A percentile compares a stretch with the other conserved stretches of the same genome.
Evolutionary conservation across 2,797 vertebrate genomes (phyloP).

Genomic region (Acanthiza pusilla): DNA sequence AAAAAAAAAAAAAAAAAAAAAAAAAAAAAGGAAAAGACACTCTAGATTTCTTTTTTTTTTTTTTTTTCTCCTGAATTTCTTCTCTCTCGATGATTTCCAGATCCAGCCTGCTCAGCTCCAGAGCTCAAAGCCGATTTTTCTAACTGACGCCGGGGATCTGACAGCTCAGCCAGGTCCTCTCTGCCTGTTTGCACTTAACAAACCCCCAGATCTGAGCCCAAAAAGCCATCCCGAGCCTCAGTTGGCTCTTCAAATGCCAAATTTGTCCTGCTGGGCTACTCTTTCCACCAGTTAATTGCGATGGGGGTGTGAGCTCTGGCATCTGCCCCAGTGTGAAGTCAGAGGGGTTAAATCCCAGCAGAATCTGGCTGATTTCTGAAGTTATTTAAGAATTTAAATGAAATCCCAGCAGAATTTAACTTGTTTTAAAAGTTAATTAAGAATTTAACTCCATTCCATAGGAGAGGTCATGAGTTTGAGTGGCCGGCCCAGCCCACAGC

Average conservation of each 20-base stretch:
- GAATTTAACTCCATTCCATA: no score
- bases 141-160: conserved; percentile 3
- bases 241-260: fast-evolving
- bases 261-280: neutral
- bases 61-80: neutral
- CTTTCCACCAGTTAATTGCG: neutral
- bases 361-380: no score
- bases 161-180: neutral
- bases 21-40: neutral
- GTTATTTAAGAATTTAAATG: neutral
- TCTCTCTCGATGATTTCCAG: neutral
- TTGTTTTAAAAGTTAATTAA: fast-evolving
- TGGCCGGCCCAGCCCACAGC: neutral
- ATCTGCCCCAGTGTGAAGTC: neutral
- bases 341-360: neutral
- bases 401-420: neutral
- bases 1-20: no score
- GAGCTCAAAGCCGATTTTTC: conserved; percentile 15
- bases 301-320: neutral
- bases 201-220: neutral
- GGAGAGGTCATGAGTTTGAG: no score
- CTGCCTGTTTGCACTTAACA: neutral
- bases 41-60: neutral
- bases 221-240: neutral
- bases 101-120: neutral